Percentiles rank a stretch among this genome's conserved stretches.
Evolutionary conservation across 2,797 vertebrate species (phyloP).

Genomic region (Phoxinus dragarum): DNA sequence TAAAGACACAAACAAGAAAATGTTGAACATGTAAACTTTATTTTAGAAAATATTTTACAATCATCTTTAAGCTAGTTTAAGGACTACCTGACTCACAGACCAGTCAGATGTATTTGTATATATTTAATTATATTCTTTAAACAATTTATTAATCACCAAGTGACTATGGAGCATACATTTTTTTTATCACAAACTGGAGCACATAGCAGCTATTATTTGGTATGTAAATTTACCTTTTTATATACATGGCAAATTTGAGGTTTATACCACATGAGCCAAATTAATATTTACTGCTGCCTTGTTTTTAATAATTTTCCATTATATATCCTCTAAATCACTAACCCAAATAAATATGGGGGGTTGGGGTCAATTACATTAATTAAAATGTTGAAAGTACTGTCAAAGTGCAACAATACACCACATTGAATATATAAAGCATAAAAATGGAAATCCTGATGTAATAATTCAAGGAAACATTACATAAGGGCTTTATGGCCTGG

Average conservation of each 20-base stretch:
- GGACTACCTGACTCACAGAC: no score
- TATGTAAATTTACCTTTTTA: background rate
- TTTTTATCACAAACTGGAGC: background rate
- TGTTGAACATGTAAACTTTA: slow-evolving; percentile 7
- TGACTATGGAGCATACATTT: background rate
- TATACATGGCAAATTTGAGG: background rate
- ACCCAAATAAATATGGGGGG: background rate
- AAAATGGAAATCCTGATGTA: background rate
- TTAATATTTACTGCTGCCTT: background rate
- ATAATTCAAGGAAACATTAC: background rate
- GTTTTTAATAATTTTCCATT: background rate
- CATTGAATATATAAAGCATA: background rate
- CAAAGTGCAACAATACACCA: background rate
- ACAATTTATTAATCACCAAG: background rate
- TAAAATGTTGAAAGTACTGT: background rate
- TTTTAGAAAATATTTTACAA: background rate
- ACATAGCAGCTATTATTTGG: background rate
- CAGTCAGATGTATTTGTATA: background rate
- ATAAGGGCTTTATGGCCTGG: background rate
- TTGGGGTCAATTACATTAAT: rapidly evolving
- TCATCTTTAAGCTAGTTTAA: background rate
- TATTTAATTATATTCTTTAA: background rate
- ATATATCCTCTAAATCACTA: background rate
- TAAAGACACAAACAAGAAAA: background rate
- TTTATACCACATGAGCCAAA: background rate